phyloP scores from a whole-genome alignment of 2,113 vertebrate genomes.

The Gambusia holbrooki region DNA sequence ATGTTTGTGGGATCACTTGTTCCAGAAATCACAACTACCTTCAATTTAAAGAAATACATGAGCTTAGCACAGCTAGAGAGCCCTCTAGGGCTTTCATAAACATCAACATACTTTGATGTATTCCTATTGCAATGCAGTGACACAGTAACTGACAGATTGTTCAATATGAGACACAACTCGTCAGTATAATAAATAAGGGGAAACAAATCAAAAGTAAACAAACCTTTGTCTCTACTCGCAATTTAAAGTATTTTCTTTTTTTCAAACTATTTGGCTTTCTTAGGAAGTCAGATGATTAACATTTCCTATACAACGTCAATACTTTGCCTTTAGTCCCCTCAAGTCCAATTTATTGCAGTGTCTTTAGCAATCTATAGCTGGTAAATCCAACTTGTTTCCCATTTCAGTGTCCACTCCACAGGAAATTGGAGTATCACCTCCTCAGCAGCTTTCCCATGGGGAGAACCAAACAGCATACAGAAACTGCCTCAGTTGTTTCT shows the following conservation, averaged over 20 bases:
- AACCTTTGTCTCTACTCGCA: conserved; percentile 30
- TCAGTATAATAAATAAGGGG: conserved; percentile 12
- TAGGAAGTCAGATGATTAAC: conserved; percentile 53
- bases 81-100: conserved; percentile 5
- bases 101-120: conserved; percentile 5
- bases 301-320: conserved; percentile 59
- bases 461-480: conserved; percentile 51
- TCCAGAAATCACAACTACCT: neutral
- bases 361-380: conserved; percentile 74
- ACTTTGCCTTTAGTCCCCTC: conserved; percentile 68
- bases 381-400: conserved; percentile 74
- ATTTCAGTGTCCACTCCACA: conserved; percentile 63
- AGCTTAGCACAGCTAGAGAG: neutral
- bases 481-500: conserved; percentile 52
- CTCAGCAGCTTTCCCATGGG: conserved; percentile 63
- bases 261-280: conserved; percentile 39
- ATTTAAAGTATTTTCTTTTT: conserved; percentile 3
- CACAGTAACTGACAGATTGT: conserved; percentile 1
- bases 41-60: neutral
- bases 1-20: neutral
- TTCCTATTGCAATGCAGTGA: neutral
- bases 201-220: neutral
- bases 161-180: neutral
- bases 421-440: conserved; percentile 79
- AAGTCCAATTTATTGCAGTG: conserved; percentile 75